Conservation (phyloP, 1,140 invertebrate species). For the Steinernema khuongi region DNA sequence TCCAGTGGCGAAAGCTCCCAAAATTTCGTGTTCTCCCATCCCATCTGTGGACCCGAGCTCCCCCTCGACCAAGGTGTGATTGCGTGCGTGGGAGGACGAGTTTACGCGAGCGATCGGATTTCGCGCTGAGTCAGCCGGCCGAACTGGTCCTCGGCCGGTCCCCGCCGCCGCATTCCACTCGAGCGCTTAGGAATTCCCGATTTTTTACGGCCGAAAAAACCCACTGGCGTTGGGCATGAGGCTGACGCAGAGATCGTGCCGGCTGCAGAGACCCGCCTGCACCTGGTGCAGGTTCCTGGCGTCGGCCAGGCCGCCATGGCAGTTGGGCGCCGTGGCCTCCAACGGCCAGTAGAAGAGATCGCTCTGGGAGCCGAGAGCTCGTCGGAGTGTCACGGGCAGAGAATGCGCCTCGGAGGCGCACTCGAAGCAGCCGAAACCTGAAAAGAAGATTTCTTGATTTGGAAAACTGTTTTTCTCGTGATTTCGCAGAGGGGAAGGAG, state of each 20-base stretch:
- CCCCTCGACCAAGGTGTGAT: not conserved
- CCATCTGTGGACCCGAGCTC: not conserved
- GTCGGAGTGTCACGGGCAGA: not conserved
- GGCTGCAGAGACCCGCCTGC: not conserved
- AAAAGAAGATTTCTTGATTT: too few species aligned
- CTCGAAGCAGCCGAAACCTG: conserved; percentile 10
- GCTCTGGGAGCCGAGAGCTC: conserved; percentile 2
- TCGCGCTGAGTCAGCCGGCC: not conserved
- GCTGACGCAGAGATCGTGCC: conserved; percentile 2
- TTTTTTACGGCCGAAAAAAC: too few species aligned
- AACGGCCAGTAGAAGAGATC: conserved; percentile 8
- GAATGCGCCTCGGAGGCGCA: conserved; percentile 5
- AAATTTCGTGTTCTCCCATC: too few species aligned
- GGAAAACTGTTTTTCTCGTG: too few species aligned
- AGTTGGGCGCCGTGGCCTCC: not conserved
- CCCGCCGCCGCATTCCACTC: too few species aligned
- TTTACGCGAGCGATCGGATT: not conserved
- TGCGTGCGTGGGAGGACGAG: not conserved
- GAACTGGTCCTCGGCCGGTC: not conserved
- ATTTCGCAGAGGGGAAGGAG: too few species aligned
- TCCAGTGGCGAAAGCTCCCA: too few species aligned
- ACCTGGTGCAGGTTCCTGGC: not conserved
- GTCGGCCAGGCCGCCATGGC: not conserved
- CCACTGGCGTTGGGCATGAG: not conserved
- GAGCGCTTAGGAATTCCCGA: too few species aligned